phyloP scores from a whole-genome alignment of 1,140 invertebrate species.

The Heterodera carotae region DNA sequence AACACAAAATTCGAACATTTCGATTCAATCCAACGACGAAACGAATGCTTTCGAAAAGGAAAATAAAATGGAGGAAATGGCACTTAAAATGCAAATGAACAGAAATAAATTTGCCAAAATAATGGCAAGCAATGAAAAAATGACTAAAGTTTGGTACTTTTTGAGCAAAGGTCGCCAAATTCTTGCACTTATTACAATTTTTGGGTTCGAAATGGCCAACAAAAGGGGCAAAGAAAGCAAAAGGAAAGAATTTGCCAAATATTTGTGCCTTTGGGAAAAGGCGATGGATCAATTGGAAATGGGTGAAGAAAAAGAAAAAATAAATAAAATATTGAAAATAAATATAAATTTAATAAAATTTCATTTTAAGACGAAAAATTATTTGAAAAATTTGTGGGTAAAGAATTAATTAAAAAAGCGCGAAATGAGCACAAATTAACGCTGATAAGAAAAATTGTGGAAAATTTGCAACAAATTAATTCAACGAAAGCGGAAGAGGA shows the following conservation, averaged over 20 bases:
- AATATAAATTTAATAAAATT: neutral
- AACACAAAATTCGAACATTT: no score
- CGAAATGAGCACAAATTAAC: neutral
- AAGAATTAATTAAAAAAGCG: neutral
- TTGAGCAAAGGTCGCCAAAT: neutral
- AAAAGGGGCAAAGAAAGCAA: neutral
- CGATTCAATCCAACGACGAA: no score
- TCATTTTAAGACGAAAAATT: neutral
- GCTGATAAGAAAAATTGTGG: neutral
- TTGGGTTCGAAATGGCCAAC: neutral
- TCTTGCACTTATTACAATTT: neutral
- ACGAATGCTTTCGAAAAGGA: neutral
- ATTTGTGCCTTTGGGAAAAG: no score
- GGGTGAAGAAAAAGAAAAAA: neutral
- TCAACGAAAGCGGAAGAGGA: neutral
- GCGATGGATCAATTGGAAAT: constrained; percentile 2
- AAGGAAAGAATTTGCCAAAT: neutral
- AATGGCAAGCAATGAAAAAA: neutral
- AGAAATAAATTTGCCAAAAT: neutral
- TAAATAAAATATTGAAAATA: neutral
- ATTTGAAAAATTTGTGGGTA: neutral
- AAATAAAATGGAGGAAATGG: neutral
- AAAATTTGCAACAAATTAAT: constrained; percentile 1
- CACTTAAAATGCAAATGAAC: neutral
- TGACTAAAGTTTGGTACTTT: neutral